Evolutionary conservation across 2,888 invertebrate genomes (phyloP).

Genomic region (Pseudanteris insignis): DNA sequence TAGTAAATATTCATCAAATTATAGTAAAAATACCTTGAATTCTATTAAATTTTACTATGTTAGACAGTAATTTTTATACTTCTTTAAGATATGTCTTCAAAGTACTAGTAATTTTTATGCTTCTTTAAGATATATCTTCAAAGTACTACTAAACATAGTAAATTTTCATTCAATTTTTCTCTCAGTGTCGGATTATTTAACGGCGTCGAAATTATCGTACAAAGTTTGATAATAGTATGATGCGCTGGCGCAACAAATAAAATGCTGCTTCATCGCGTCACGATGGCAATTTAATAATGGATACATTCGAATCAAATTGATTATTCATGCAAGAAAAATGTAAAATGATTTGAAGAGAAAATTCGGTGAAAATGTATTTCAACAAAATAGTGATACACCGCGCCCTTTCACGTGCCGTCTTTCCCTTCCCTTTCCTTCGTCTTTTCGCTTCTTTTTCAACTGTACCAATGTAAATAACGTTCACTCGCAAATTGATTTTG

Average conservation of each 20-base stretch:
- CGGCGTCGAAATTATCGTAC: conserved; percentile 15
- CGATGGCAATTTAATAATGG: conserved; percentile 34
- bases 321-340: conserved; percentile 38
- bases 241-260: conserved; percentile 22
- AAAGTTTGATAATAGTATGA: conserved; percentile 23
- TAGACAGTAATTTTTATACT: too few relatives aligned
- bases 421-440: conserved; percentile 1
- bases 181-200: conserved; percentile 16
- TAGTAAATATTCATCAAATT: too few relatives aligned
- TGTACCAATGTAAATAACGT: conserved; percentile 7
- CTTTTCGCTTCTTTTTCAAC: conserved; percentile 7
- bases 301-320: conserved; percentile 35
- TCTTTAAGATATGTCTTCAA: too few relatives aligned
- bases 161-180: too few relatives aligned
- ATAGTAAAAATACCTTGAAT: too few relatives aligned
- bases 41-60: too few relatives aligned
- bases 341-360: conserved; percentile 28
- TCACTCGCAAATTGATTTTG: not conserved
- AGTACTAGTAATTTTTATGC: conserved; percentile 1
- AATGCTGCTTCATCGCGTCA: conserved; percentile 21
- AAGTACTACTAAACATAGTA: too few relatives aligned
- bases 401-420: conserved; percentile 4
- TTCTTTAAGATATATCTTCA: too few relatives aligned
- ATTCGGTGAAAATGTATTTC: conserved; percentile 29
- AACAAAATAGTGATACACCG: conserved; percentile 26